These are phyloP conservation scores for Apamea epomidion DNA, from an alignment of 2,888 invertebrate species.

Conservation along the genomic window DNA sequence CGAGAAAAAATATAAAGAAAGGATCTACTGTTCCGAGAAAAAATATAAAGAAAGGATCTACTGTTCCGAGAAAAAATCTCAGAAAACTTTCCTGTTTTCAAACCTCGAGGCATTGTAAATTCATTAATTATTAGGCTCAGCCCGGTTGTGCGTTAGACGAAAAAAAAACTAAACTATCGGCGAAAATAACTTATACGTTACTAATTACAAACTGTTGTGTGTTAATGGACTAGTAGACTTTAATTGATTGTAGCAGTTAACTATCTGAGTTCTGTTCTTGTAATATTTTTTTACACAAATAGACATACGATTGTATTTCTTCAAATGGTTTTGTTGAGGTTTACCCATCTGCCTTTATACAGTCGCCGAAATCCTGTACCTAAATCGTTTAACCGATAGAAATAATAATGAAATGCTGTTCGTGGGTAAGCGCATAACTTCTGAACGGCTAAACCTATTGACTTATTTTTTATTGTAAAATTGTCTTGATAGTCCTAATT, in stretches of 20 bases:
- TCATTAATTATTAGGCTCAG: conserved; percentile 33
- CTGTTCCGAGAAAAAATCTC: not conserved
- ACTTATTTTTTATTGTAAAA: too few species aligned
- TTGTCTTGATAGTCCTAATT: too few species aligned
- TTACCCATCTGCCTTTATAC: not conserved
- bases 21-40: conserved; percentile 5
- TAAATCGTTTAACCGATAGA: too few species aligned
- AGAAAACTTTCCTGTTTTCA: conserved; percentile 5
- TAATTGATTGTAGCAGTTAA: conserved; percentile 49
- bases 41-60: not conserved
- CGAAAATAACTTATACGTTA: conserved; percentile 39
- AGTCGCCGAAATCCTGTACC: not conserved
- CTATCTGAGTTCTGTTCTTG: conserved; percentile 3
- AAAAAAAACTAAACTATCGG: conserved; percentile 15
- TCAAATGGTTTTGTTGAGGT: not conserved
- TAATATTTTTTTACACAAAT: conserved; percentile 22
- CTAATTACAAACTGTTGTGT: conserved; percentile 47
- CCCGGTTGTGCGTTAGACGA: not conserved
- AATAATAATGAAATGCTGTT: too few species aligned
- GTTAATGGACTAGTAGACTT: conserved; percentile 55
- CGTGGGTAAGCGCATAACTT: too few species aligned
- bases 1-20: not conserved
- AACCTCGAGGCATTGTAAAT: conserved; percentile 33
- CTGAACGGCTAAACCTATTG: too few species aligned
- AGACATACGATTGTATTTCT: not conserved